phyloP scores from a whole-genome alignment of 2,113 vertebrate genomes.

The Conger conger region DNA sequence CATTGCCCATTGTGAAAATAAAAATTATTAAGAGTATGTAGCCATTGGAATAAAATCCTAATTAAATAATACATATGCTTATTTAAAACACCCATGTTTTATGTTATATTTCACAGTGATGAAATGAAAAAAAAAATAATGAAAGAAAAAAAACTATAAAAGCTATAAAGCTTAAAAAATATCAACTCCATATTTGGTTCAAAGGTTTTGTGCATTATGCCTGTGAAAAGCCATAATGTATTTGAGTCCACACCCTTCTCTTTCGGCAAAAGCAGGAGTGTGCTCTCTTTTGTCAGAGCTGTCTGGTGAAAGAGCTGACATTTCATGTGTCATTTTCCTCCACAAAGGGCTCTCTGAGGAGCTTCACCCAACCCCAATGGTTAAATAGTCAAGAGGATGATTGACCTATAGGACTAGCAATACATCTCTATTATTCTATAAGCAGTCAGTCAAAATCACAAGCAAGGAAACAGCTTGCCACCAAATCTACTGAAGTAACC shows the following conservation, averaged over 20 bases:
- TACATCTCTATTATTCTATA: conserved; percentile 37
- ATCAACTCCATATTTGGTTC: neutral
- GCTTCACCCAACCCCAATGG: conserved; percentile 38
- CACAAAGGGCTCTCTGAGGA: conserved; percentile 37
- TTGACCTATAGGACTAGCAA: conserved; percentile 41
- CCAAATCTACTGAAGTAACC: conserved; percentile 32
- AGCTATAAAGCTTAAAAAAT: neutral
- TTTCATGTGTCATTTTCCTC: conserved; percentile 50
- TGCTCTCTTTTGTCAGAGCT: conserved; percentile 43
- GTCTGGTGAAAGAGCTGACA: conserved; percentile 47
- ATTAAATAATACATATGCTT: too few relatives aligned
- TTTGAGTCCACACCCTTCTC: neutral
- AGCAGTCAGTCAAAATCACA: conserved; percentile 42
- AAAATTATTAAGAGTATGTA: too few relatives aligned
- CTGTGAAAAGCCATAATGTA: neutral
- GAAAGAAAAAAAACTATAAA: neutral
- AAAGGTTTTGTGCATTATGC: neutral
- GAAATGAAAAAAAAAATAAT: neutral
- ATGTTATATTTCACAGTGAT: too few relatives aligned
- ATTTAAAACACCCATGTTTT: too few relatives aligned
- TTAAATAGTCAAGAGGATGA: conserved; percentile 55
- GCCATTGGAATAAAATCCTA: too few relatives aligned
- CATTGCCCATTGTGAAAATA: too few relatives aligned
- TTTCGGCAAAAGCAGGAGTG: conserved; percentile 15
- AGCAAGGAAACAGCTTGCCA: conserved; percentile 34